Evolutionary conservation across 2,113 vertebrate species (phyloP), one percentile per base, ranked within the genome.

Genomic region (Tor tambroides): DNA sequence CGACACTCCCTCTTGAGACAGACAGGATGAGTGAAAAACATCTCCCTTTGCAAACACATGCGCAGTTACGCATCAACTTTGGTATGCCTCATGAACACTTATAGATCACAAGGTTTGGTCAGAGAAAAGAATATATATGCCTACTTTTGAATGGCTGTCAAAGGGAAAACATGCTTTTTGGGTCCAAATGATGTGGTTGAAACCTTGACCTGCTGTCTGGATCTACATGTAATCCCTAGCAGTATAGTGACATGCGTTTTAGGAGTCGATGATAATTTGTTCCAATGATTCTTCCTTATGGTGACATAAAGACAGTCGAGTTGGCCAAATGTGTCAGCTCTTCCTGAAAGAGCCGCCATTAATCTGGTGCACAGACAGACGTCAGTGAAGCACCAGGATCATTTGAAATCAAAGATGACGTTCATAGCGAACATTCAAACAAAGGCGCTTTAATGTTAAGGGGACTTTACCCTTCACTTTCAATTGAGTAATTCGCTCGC

Each of bases 381-480:
- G 49, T 80, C 41, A 26, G 23, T 26, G 38, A 61, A 80, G 32
- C 35, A 80, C 78, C 78, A 61, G 32, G 12, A n/a, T 80, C 21
- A 35, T 61, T 21, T 35, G 30, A 59, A 56, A n/a, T 32, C 6
- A 80, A 59, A 41, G 78, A 80, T 61, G 77, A 61, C 32, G 7
- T 80, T 80, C 23, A 41, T 59, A 41, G 78, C 38, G 10, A 59
- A 80, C 78, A 17, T 1, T 61, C 6, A 61, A 80, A 80, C 78
- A 59, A 80, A 59, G 30, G 19, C 11, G 30, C 77, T 56, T 80
- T 80, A 59, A 59, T 35, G 35, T 17, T 23, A 5, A 61, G 54
- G 54, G 30, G 54, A 80, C 78, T 61, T 80, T 26, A 63, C 78
- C 54, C 54, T 63, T 80, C 32, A 38, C 78, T n/a, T 59, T 49